These are phyloP conservation scores for Anoplius nigerrimus DNA, from an alignment of 2,888 invertebrate species.

Conservation along the genomic window DNA sequence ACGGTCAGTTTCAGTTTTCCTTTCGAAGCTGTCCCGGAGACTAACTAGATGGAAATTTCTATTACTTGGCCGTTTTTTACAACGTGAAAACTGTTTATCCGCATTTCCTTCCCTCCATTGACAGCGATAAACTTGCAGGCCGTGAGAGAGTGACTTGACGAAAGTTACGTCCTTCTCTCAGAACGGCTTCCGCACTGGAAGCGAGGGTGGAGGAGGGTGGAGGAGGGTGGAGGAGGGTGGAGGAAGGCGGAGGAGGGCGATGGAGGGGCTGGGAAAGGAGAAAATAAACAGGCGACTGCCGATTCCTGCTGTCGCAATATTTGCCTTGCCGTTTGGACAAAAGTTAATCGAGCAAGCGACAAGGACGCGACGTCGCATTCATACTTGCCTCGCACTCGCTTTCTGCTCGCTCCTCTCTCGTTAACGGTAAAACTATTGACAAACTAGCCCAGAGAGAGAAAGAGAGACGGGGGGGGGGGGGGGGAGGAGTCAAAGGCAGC, in stretches of 20 bases:
- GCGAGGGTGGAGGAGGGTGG: neutral
- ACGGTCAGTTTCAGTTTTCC: constrained; percentile 5
- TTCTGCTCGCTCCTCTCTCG: no score
- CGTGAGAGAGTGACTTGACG: neutral
- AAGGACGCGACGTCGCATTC: neutral
- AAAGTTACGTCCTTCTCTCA: neutral
- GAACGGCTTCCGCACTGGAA: neutral
- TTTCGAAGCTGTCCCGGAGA: no score
- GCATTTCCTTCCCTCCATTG: neutral
- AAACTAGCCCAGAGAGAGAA: no score
- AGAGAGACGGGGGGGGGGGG: no score
- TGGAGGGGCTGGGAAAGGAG: constrained; percentile 37
- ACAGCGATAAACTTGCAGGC: no score
- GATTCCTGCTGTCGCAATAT: constrained; percentile 62
- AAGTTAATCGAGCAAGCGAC: constrained; percentile 41
- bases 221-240: neutral
- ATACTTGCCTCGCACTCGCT: neutral
- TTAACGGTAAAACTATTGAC: constrained; percentile 44
- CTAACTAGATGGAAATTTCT: no score
- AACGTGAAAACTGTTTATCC: constrained; percentile 8
- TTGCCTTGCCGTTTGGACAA: constrained; percentile 54
- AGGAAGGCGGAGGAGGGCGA: constrained; percentile 5
- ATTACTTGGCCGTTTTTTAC: constrained; percentile 14
- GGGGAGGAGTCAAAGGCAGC: neutral
- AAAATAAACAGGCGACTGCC: constrained; percentile 63